Evolutionary conservation across 1,140 invertebrate species (phyloP).

Genomic region (Akabosia matsudoensis): DNA sequence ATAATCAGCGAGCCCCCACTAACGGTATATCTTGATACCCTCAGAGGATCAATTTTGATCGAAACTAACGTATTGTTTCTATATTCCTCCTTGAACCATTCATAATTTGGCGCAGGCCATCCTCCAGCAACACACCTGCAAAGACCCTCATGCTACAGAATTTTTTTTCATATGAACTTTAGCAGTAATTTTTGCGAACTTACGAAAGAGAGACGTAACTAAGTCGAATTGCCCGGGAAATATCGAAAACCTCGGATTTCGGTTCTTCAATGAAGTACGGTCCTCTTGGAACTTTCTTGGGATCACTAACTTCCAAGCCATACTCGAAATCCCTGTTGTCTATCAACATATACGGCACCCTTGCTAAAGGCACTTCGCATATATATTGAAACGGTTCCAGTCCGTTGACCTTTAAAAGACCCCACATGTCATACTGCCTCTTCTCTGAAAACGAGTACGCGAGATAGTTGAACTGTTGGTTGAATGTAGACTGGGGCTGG

Average conservation of each 20-base stretch:
- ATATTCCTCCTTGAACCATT: slow-evolving; percentile 87
- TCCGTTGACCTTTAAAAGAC: slow-evolving; percentile 73
- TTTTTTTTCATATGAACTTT: background rate
- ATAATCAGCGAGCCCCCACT: slow-evolving; percentile 90
- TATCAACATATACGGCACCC: slow-evolving; percentile 64
- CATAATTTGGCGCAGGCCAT: slow-evolving; percentile 83
- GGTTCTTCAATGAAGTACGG: slow-evolving; percentile 86
- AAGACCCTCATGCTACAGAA: slow-evolving; percentile 16
- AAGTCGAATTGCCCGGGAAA: slow-evolving; percentile 57
- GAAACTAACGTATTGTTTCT: slow-evolving; percentile 69
- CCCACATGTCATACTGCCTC: slow-evolving; percentile 67
- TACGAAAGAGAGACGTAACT: slow-evolving; percentile 31
- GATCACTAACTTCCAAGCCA: slow-evolving; percentile 71
- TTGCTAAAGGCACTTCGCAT: slow-evolving; percentile 73
- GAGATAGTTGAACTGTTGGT: slow-evolving; percentile 56
- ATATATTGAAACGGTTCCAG: slow-evolving; percentile 75
- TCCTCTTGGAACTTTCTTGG: slow-evolving; percentile 73
- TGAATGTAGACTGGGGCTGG: slow-evolving; percentile 47
- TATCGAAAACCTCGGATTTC: slow-evolving; percentile 74
- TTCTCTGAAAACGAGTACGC: slow-evolving; percentile 66
- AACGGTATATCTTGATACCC: slow-evolving; percentile 72
- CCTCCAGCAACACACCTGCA: slow-evolving; percentile 75
- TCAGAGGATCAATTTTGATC: slow-evolving; percentile 71
- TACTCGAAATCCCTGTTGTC: slow-evolving; percentile 73
- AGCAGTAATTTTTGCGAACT: background rate